Evolutionary conservation across 2,797 vertebrate genomes (phyloP).

Genomic region (Cottoperca gobio): DNA sequence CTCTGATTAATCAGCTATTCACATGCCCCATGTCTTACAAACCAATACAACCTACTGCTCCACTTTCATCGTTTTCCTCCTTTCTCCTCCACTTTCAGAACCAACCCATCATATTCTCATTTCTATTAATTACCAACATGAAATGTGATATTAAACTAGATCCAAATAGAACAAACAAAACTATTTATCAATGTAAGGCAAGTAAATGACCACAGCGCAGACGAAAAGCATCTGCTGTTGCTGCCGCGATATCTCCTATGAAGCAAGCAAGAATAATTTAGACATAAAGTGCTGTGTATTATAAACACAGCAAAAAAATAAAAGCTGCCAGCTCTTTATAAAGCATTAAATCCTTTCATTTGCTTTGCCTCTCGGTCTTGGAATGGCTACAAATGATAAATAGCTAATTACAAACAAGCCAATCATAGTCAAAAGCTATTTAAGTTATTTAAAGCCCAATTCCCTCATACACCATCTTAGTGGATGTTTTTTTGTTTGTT

Average conservation of each 20-base stretch:
- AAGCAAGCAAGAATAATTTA: not conserved
- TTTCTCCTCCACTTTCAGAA: not conserved
- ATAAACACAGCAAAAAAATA: not conserved
- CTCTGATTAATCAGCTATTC: slow-evolving; percentile 33
- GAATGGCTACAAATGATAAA: not conserved
- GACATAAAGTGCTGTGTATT: not conserved
- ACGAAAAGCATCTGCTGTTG: too few species aligned
- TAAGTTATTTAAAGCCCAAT: not conserved
- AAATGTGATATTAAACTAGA: not conserved
- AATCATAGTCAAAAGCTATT: not conserved
- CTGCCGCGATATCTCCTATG: not conserved
- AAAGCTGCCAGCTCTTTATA: not conserved
- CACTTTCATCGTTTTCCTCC: not conserved
- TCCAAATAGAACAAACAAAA: not conserved
- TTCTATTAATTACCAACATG: not conserved
- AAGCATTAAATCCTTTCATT: not conserved
- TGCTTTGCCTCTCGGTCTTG: not conserved
- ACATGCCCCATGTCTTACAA: slow-evolving; percentile 23
- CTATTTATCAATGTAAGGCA: not conserved
- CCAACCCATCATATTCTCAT: not conserved
- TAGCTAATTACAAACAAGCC: not conserved
- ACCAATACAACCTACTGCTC: not conserved
- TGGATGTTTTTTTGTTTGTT: not conserved
- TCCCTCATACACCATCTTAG: not conserved
- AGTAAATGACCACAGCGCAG: not conserved